Evolutionary conservation across 2,797 vertebrate species (phyloP), one percentile per base, ranked within the genome.

Genomic region (Trematomus bernacchii): DNA sequence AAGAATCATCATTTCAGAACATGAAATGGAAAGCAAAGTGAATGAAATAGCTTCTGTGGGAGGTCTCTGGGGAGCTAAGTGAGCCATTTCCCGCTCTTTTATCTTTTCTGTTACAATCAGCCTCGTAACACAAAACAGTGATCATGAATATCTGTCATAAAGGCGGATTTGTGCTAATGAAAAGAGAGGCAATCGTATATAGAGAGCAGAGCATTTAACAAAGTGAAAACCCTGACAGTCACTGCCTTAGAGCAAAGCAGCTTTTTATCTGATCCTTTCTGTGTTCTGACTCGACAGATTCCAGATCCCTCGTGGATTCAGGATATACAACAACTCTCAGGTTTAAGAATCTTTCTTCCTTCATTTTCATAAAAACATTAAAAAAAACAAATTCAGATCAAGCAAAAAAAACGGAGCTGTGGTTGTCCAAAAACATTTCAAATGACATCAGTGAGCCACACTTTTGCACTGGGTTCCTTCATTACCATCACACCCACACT

Each of bases 91-190:
- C 51, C 64, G 50, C 10, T 55, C 63, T 70, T 63, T 65, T 46
- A 61, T 77, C 52, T 66, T 53, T 69, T 40, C 48, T n/a, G 9
- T 52, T 61, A n/a, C 44, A 62, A 16, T 58, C 58, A 59, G 55
- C 66, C 66, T 74, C 79, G 48, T 30, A 76, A 64, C 55, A 48
- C n/a, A 52, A 54, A 67, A 75, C 2, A 30, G 40, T 12, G 46
- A 71, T 75, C 55, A 58, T 47, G 46, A 69, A 59, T 59, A 59
- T 51, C n/a, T 80, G 40, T 70, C 43, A 18, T 37, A 46, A 64
- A 54, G 40, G 13, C 57, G 59, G 66, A 71, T 47, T 75, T 73
- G 64, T 50, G 51, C 47, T 54, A 46, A 27, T 79, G 79, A 59
- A 43, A n/a, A 19, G 10, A 30, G 37, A 23, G 51, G 33, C 59